Conservation (phyloP, 2,113 vertebrate genomes). For the Todiramphus saurophagus region DNA sequence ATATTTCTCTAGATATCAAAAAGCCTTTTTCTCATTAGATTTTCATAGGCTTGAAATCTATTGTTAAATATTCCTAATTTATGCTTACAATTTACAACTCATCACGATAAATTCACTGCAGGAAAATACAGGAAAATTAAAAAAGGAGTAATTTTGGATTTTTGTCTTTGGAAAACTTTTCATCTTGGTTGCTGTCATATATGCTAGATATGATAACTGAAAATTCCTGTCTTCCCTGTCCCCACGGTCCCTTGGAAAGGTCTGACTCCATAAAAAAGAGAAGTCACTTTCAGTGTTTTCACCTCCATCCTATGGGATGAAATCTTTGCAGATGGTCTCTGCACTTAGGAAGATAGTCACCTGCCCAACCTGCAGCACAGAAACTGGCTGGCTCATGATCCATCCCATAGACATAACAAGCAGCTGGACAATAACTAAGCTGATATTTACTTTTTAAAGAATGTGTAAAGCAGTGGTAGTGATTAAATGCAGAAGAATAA, state of each 20-base stretch:
- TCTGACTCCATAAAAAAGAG: background rate
- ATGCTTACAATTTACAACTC: background rate
- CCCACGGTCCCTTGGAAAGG: background rate
- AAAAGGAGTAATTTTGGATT: background rate
- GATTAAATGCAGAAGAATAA: constrained; percentile 13
- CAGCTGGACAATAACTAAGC: background rate
- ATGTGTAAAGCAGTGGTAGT: background rate
- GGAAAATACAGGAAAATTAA: background rate
- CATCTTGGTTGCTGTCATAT: background rate
- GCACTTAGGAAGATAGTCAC: background rate
- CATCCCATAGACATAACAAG: background rate
- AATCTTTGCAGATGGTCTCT: background rate
- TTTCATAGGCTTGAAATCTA: background rate
- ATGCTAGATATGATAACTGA: background rate
- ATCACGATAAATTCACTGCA: background rate
- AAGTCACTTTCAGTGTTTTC: background rate
- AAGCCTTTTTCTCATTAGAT: background rate
- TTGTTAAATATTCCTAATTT: background rate
- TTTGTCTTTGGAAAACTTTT: background rate
- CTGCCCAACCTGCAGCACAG: background rate
- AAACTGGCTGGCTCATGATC: background rate
- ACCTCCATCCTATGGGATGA: background rate
- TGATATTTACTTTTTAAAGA: background rate
- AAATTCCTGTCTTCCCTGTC: background rate
- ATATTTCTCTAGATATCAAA: background rate